Conservation (phyloP, 2,113 vertebrate species). For the Aegithalos caudatus region DNA sequence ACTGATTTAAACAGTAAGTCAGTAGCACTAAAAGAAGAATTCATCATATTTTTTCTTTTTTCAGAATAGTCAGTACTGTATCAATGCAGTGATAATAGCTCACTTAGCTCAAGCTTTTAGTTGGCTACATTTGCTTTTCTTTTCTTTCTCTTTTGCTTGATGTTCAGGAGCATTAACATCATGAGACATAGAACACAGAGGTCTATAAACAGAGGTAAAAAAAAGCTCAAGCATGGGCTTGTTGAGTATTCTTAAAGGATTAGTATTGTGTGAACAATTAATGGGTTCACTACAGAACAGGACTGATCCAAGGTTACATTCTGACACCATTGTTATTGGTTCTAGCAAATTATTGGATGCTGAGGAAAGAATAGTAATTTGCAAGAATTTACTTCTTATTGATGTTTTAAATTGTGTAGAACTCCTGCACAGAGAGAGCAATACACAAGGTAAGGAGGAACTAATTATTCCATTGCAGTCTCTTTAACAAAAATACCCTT, state of each 20-base stretch:
- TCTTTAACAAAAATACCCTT: conserved; percentile 24
- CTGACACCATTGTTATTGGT: conserved; percentile 53
- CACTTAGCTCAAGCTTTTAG: neutral
- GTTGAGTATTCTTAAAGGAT: conserved; percentile 56
- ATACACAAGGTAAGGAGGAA: conserved; percentile 42
- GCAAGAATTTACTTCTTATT: conserved; percentile 64
- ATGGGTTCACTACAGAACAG: conserved; percentile 18
- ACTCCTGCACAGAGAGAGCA: conserved; percentile 18
- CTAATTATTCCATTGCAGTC: conserved; percentile 53
- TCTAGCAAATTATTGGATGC: conserved; percentile 61
- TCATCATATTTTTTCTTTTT: neutral
- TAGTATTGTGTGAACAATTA: conserved; percentile 27
- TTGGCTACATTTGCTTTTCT: neutral
- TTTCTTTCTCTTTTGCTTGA: neutral
- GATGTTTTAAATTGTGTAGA: conserved; percentile 65
- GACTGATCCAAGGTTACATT: conserved; percentile 61
- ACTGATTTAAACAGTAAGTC: neutral
- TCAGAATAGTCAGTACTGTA: neutral
- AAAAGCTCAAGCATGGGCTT: conserved; percentile 8
- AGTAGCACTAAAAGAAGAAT: neutral
- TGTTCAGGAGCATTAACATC: neutral
- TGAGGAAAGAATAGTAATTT: conserved; percentile 65
- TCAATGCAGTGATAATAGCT: neutral
- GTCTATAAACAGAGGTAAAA: conserved; percentile 20
- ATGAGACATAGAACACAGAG: neutral